Evolutionary conservation across 2,888 invertebrate genomes (phyloP).

Genomic region (Apeira syringaria): DNA sequence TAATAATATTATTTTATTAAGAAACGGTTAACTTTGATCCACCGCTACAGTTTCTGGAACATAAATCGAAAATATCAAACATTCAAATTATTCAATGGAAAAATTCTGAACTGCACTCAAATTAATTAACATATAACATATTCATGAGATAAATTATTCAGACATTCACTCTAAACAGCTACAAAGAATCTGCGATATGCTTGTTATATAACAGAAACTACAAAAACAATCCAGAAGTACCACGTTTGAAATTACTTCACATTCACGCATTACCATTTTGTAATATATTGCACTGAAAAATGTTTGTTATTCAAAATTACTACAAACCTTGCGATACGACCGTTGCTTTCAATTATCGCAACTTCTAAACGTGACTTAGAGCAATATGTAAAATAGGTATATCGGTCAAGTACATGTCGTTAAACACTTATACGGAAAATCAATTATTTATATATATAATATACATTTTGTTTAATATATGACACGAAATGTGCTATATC

Average conservation of each 20-base stretch:
- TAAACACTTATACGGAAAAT: conserved; percentile 1
- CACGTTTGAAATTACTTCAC: conserved; percentile 11
- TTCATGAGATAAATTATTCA: neutral
- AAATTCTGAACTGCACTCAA: no score
- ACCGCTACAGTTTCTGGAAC: no score
- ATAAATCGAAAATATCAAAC: no score
- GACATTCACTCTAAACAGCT: neutral
- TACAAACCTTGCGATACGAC: conserved; percentile 1
- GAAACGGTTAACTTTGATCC: no score
- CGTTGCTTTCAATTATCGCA: conserved; percentile 2
- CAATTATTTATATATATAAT: neutral
- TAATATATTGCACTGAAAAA: conserved; percentile 9
- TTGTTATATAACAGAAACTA: conserved; percentile 1
- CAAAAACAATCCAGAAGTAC: conserved; percentile 8
- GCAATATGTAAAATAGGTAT: conserved; percentile 13
- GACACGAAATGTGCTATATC: conserved; percentile 1
- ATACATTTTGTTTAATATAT: neutral
- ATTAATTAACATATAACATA: no score
- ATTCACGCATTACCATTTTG: conserved; percentile 9
- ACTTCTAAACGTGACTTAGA: conserved; percentile 23
- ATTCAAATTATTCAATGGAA: no score
- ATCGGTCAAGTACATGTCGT: conserved; percentile 21
- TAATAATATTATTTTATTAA: no score
- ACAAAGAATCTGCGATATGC: neutral
- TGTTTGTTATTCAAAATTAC: conserved; percentile 7